These are phyloP conservation scores for Siniperca obscura DNA, from an alignment of 2,797 vertebrate genomes.

Conservation along the genomic window DNA sequence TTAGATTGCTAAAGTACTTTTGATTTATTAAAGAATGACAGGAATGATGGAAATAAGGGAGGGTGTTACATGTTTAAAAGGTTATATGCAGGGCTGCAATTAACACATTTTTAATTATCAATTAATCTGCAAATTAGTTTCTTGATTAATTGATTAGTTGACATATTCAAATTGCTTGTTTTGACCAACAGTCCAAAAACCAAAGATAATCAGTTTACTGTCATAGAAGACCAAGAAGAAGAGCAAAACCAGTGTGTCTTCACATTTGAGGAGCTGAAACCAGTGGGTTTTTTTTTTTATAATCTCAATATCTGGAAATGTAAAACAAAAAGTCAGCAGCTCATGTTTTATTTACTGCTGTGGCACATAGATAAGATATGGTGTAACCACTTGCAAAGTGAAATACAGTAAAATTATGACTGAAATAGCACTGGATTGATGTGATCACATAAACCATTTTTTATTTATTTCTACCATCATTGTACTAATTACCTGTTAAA, in stretches of 20 bases:
- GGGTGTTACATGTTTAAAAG: not conserved
- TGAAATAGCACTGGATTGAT: not conserved
- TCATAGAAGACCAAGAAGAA: not conserved
- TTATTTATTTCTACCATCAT: not conserved
- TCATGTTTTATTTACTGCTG: not conserved
- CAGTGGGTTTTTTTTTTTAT: not conserved
- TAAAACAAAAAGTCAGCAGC: not conserved
- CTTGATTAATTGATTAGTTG: not conserved
- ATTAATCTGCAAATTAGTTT: not conserved
- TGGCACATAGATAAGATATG: not conserved
- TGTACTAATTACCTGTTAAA: not conserved
- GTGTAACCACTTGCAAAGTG: not conserved
- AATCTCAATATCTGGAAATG: not conserved
- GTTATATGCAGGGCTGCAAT: not conserved
- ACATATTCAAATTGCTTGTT: not conserved
- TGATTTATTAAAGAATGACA: slow-evolving; percentile 11
- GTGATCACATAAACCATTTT: not conserved
- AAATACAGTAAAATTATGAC: not conserved
- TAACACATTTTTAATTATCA: not conserved
- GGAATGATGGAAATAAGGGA: not conserved
- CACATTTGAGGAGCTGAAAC: not conserved
- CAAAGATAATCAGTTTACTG: not conserved
- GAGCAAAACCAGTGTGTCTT: not conserved
- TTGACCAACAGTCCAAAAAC: not conserved
- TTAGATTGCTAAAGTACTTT: not conserved